phyloP scores from a whole-genome alignment of 2,113 vertebrate species.

The Bolborhynchus lineola region DNA sequence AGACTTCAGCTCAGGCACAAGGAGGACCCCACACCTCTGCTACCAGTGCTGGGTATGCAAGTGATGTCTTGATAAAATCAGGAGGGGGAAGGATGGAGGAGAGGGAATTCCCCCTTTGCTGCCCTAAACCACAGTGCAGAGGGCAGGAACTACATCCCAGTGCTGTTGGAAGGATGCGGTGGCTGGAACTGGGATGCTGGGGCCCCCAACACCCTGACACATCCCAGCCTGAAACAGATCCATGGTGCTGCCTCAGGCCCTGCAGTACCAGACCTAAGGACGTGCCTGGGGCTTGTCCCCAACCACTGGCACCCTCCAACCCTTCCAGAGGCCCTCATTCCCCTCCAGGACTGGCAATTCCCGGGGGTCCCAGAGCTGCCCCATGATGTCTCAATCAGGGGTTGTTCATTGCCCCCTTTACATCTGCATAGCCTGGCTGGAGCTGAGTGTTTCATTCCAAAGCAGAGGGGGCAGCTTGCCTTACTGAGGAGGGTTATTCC shows the following conservation, averaged over 20 bases:
- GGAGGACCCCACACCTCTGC: not conserved
- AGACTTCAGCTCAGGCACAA: not conserved
- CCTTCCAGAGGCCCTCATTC: fast-evolving
- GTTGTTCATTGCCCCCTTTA: not conserved
- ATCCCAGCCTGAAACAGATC: not conserved
- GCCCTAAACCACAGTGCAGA: not conserved
- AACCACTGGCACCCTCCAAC: not conserved
- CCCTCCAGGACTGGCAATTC: not conserved
- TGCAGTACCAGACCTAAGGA: not conserved
- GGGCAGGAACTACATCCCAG: not conserved
- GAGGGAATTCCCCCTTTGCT: not conserved
- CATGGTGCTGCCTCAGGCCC: not conserved
- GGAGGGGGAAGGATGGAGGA: not conserved
- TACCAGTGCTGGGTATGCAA: fast-evolving
- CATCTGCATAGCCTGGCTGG: not conserved
- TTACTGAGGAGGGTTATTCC: slow-evolving; percentile 28
- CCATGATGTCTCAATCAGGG: slow-evolving; percentile 9
- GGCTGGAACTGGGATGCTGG: not conserved
- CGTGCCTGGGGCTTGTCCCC: not conserved
- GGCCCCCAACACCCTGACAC: not conserved
- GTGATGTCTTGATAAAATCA: not conserved
- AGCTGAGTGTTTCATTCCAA: not conserved
- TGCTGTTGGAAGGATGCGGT: fast-evolving
- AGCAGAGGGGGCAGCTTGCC: not conserved
- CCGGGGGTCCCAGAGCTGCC: not conserved